A percentile compares a stretch with the other conserved stretches of the same genome.
phyloP scores from a whole-genome alignment of 2,888 invertebrate genomes.

The Drosophila basisetae region DNA sequence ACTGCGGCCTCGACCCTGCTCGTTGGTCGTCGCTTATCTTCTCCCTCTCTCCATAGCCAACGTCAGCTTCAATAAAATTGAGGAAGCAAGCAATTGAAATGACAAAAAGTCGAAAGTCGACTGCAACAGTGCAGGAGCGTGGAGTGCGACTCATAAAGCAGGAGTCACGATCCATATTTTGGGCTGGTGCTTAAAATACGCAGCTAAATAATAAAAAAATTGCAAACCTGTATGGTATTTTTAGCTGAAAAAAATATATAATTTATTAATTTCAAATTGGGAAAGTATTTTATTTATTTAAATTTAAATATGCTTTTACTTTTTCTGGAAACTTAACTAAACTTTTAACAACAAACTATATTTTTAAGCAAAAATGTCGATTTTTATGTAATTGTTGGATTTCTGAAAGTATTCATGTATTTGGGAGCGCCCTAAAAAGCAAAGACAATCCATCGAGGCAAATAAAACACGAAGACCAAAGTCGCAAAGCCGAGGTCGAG shows the following conservation, averaged over 20 bases:
- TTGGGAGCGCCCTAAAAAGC: conserved; percentile 3
- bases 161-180: background rate
- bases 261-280: background rate
- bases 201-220: background rate
- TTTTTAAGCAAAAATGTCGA: background rate
- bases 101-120: conserved; percentile 42
- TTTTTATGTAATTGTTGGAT: background rate
- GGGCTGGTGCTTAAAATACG: conserved; percentile 20
- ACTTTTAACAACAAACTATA: background rate
- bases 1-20: conserved; percentile 24
- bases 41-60: conserved; percentile 15
- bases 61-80: conserved; percentile 62
- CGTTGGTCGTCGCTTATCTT: conserved; percentile 12
- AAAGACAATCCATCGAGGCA: background rate
- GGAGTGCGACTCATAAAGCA: conserved; percentile 6
- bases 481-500: conserved; percentile 37
- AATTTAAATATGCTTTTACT: background rate
- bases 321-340: background rate
- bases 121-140: conserved; percentile 16
- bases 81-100: conserved; percentile 54
- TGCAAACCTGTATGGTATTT: background rate
- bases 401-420: background rate
- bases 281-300: background rate
- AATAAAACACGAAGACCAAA: background rate
- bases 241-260: background rate